A percentile compares a stretch with the other conserved stretches of the same genome.
These are phyloP conservation scores for Actinostola sp. DNA, from an alignment of 92 coral and sea anemone species.

Conservation along the genomic window DNA sequence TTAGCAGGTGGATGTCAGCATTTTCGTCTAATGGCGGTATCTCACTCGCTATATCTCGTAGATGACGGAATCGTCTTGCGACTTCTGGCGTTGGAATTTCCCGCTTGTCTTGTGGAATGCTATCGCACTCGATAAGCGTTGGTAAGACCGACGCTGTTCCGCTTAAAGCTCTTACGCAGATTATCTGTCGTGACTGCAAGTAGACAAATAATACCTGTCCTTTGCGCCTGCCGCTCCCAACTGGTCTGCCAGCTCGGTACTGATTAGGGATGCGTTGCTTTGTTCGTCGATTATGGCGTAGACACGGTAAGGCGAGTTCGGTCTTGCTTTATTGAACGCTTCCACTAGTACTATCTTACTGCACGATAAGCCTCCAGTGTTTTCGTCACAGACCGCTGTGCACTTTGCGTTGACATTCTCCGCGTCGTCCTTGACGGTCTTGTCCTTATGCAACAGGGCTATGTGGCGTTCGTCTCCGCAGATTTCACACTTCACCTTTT, in stretches of 20 bases:
- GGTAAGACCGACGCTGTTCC: conserved; percentile 2
- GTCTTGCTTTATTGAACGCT: not conserved
- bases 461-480: conserved; percentile 56
- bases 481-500: conserved; percentile 39
- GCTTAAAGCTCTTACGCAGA: not conserved
- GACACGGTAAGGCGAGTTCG: too few relatives aligned
- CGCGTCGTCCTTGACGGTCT: conserved; percentile 22
- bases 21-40: conserved; percentile 1
- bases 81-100: conserved; percentile 17
- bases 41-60: too few relatives aligned
- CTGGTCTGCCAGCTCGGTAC: conserved; percentile 22
- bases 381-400: conserved; percentile 36
- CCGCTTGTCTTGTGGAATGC: conserved; percentile 14
- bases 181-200: conserved; percentile 12
- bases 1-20: not conserved
- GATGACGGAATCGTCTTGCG: not conserved
- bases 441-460: conserved; percentile 59
- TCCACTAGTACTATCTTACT: conserved; percentile 4
- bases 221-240: not conserved
- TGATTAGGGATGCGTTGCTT: conserved; percentile 20
- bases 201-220: conserved; percentile 19
- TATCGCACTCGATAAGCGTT: conserved; percentile 6
- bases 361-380: conserved; percentile 13
- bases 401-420: conserved; percentile 16
- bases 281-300: conserved; percentile 35